Evolutionary conservation across 2,888 invertebrate species (phyloP).

Genomic region (Dromius quadrimaculatus): DNA sequence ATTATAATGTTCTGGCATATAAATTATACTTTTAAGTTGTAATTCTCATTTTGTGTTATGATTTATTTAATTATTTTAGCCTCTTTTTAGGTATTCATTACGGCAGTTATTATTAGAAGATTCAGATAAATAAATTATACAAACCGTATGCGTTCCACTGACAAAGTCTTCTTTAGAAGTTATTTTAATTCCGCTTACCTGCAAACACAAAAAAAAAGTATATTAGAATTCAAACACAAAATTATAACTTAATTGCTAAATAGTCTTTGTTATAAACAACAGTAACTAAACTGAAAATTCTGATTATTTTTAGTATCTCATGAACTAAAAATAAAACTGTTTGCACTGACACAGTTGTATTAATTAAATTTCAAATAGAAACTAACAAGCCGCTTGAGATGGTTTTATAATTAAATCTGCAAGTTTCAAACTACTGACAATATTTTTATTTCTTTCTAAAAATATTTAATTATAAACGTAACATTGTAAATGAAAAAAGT

Average conservation of each 20-base stretch:
- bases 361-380: constrained; percentile 34
- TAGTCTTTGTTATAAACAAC: constrained; percentile 7
- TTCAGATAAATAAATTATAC: constrained; percentile 10
- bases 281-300: constrained; percentile 12
- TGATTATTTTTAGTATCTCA: constrained; percentile 18
- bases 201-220: constrained; percentile 2
- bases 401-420: constrained; percentile 16
- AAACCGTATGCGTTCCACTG: neutral
- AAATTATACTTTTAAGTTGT: constrained; percentile 22
- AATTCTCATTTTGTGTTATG: constrained; percentile 5
- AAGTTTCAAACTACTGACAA: constrained; percentile 5
- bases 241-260: constrained; percentile 11
- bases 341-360: constrained; percentile 17
- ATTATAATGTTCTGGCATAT: constrained; percentile 25
- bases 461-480: too few relatives aligned
- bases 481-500: too few relatives aligned
- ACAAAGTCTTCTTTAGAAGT: neutral
- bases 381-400: constrained; percentile 14
- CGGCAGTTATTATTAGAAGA: neutral
- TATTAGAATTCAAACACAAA: constrained; percentile 5
- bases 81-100: neutral
- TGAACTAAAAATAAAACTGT: constrained; percentile 13
- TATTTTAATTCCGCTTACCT: constrained; percentile 5
- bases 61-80: constrained; percentile 15
- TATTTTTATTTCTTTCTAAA: constrained; percentile 9